These are phyloP conservation scores for Phalacrocorax aristotelis DNA, from an alignment of 2,113 vertebrate genomes.

Conservation along the genomic window DNA sequence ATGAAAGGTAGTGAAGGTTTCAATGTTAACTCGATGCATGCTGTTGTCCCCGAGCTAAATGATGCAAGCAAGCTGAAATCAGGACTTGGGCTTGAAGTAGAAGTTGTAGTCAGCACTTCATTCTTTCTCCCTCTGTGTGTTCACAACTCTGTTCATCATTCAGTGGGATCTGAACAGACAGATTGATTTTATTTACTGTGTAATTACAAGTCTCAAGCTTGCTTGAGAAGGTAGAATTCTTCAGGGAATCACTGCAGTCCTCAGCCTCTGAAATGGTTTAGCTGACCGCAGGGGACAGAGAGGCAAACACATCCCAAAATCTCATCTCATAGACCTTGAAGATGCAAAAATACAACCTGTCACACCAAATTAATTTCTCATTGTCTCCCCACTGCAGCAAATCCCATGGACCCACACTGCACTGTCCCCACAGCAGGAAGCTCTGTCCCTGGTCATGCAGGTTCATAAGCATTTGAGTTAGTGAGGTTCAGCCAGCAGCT, in stretches of 20 bases:
- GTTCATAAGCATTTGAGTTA: not conserved
- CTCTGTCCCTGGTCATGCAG: not conserved
- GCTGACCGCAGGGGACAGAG: not conserved
- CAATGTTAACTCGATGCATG: not conserved
- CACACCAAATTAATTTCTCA: not conserved
- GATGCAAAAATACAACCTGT: not conserved
- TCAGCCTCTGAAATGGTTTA: not conserved
- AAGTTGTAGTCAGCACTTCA: not conserved
- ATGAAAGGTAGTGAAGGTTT: not conserved
- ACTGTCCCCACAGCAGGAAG: not conserved
- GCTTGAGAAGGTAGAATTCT: constrained; percentile 13
- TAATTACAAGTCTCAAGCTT: constrained; percentile 1
- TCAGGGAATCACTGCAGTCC: not conserved
- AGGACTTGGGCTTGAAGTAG: not conserved
- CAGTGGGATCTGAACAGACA: not conserved
- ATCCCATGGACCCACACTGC: not conserved
- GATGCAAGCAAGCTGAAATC: not conserved
- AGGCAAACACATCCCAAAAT: not conserved
- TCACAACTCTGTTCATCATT: not conserved
- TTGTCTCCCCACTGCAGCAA: not conserved
- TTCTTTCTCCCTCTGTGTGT: not conserved
- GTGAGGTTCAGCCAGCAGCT: not conserved
- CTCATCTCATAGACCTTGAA: not conserved
- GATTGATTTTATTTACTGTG: constrained; percentile 8
- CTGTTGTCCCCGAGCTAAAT: not conserved